These are phyloP conservation scores for Anneissia japonica DNA, from an alignment of 35 echinoderm and acorn worm species.

Conservation along the genomic window DNA sequence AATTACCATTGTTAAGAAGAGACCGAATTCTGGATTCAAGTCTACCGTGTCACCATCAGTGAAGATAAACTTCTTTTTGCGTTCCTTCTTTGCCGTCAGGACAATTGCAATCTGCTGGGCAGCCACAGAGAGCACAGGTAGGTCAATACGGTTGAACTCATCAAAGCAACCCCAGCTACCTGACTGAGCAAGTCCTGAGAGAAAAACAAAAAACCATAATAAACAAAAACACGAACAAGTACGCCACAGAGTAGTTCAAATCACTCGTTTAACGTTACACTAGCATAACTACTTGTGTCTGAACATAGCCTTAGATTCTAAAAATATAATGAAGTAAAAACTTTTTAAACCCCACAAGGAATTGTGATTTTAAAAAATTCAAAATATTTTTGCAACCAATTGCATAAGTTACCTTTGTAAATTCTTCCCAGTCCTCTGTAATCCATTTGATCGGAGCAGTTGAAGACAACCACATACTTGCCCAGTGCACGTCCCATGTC, in stretches of 20 bases:
- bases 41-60: constrained; percentile 89
- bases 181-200: constrained; percentile 79
- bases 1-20: constrained; percentile 94
- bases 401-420: constrained; percentile 65
- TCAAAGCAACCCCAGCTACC: constrained; percentile 99
- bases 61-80: constrained; percentile 92
- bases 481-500: constrained; percentile 93
- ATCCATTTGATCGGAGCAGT: constrained; percentile 99
- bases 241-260: no score
- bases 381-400: no score
- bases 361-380: no score
- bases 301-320: no score
- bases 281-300: no score
- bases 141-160: constrained; percentile 97
- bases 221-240: no score
- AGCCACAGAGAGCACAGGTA: constrained; percentile 90
- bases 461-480: constrained; percentile 97
- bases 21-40: constrained; percentile 95
- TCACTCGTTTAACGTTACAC: no score
- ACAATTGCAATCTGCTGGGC: constrained; percentile 96
- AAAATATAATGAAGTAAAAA: no score
- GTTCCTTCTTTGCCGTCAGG: constrained; percentile 87
- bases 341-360: no score
- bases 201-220: not conserved
- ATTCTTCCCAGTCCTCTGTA: constrained; percentile 91